Percentiles rank a stretch among this genome's conserved stretches.
Evolutionary conservation across 64 coral and sea anemone genomes (phyloP).

Genomic region (Hydrozoanthus tunicans): DNA sequence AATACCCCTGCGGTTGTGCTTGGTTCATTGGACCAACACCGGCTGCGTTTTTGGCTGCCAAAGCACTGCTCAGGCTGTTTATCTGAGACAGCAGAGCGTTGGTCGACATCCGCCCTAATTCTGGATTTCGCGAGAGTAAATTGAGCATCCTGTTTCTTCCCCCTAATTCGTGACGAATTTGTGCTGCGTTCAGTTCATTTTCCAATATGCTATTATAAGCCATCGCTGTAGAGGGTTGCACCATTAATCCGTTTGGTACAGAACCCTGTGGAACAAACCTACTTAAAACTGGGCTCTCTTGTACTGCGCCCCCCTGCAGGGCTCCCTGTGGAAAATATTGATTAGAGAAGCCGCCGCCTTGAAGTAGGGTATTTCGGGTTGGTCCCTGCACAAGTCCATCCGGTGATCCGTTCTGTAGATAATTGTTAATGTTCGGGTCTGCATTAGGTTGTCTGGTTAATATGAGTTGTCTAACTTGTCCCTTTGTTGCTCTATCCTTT

Average conservation of each 20-base stretch:
- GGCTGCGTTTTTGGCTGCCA: conserved; percentile 9
- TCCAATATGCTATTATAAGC: conserved; percentile 24
- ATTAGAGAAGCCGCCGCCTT: not conserved
- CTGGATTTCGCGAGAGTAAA: conserved; percentile 2
- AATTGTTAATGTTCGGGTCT: not conserved
- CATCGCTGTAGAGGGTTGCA: conserved; percentile 4
- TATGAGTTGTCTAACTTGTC: conserved; percentile 22
- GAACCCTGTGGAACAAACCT: not conserved
- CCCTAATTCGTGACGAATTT: conserved; percentile 8
- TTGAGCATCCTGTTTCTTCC: conserved; percentile 2
- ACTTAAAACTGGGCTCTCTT: not conserved
- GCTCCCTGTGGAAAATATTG: not conserved
- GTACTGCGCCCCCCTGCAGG: not conserved
- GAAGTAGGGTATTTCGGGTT: not conserved
- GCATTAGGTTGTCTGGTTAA: not conserved
- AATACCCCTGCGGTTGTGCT: conserved; percentile 19
- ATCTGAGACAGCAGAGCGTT: conserved; percentile 29
- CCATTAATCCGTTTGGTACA: not conserved
- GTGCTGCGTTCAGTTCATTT: conserved; percentile 32
- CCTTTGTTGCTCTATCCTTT: not conserved
- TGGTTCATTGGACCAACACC: conserved; percentile 5
- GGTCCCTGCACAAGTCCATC: not conserved
- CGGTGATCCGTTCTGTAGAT: not conserved
- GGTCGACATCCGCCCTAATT: not conserved
- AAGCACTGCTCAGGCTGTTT: conserved; percentile 7